Conservation (phyloP, 2,888 invertebrate species). For the Anagyrus pseudococci region DNA sequence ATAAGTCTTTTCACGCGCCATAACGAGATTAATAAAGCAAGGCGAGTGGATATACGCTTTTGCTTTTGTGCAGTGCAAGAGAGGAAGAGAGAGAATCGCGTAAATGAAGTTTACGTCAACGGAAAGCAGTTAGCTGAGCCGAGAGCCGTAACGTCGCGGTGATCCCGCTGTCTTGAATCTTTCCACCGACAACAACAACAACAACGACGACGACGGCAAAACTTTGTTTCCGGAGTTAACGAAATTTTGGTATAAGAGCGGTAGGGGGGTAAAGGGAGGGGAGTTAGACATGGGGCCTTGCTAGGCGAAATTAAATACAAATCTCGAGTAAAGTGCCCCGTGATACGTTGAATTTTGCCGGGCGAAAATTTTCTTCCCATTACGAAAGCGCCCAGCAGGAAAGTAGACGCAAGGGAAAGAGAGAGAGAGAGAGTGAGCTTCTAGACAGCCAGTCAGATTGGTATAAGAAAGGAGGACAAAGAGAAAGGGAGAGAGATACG, state of each 20-base stretch:
- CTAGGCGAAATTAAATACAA: slow-evolving; percentile 22
- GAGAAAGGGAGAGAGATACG: not conserved
- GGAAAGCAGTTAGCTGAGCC: not conserved
- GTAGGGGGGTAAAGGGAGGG: not conserved
- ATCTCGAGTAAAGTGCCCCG: slow-evolving; percentile 8
- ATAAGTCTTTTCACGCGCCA: too few relatives aligned
- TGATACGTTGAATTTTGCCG: not conserved
- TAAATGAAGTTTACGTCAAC: not conserved
- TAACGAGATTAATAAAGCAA: too few relatives aligned
- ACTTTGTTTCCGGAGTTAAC: too few relatives aligned
- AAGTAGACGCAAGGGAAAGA: not conserved
- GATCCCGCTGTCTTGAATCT: too few relatives aligned
- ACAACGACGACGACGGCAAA: too few relatives aligned
- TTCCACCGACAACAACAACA: too few relatives aligned
- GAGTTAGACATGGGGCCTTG: too few relatives aligned
- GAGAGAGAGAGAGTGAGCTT: not conserved
- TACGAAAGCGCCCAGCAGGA: not conserved
- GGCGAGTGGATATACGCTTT: too few relatives aligned
- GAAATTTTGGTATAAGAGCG: not conserved
- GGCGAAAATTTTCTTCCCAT: slow-evolving; percentile 10
- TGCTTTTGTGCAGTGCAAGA: too few relatives aligned
- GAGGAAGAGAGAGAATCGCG: too few relatives aligned
- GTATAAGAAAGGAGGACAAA: too few relatives aligned
- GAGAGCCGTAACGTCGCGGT: not conserved
- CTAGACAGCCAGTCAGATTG: too few relatives aligned